These are phyloP conservation scores for Python bivittatus DNA, from an alignment of 2,113 vertebrate genomes.

Conservation along the genomic window DNA sequence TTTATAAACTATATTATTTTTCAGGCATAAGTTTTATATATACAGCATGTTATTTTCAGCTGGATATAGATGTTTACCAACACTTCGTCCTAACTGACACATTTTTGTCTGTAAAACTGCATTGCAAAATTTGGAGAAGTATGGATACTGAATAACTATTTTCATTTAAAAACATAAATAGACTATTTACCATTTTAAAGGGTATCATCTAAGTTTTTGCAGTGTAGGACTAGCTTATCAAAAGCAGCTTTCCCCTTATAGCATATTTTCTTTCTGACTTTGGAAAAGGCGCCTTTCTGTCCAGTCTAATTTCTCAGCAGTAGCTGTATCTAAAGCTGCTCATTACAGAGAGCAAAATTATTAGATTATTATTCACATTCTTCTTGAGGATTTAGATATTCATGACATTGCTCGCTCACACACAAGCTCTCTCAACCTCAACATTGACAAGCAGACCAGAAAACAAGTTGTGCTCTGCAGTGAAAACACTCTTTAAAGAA, in stretches of 20 bases:
- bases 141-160: not conserved
- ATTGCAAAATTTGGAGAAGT: not conserved
- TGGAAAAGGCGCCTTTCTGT: conserved; percentile 24
- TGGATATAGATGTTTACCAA: not conserved
- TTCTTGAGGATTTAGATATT: conserved; percentile 15
- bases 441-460: not conserved
- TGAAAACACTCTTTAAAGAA: conserved; percentile 14
- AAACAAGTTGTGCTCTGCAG: not conserved
- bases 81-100: not conserved
- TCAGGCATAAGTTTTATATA: not conserved
- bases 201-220: conserved; percentile 55
- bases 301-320: conserved; percentile 20
- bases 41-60: not conserved
- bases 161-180: conserved; percentile 46
- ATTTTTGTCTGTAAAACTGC: not conserved
- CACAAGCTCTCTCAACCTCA: not conserved
- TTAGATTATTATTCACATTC: conserved; percentile 9
- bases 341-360: not conserved
- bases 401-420: not conserved
- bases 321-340: conserved; percentile 12
- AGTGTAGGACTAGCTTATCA: conserved; percentile 28
- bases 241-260: conserved; percentile 23
- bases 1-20: not conserved
- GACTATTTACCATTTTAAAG: conserved; percentile 44
- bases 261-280: not conserved